Evolutionary conservation across 2,888 invertebrate species (phyloP).

Genomic region (Netelia virgata): DNA sequence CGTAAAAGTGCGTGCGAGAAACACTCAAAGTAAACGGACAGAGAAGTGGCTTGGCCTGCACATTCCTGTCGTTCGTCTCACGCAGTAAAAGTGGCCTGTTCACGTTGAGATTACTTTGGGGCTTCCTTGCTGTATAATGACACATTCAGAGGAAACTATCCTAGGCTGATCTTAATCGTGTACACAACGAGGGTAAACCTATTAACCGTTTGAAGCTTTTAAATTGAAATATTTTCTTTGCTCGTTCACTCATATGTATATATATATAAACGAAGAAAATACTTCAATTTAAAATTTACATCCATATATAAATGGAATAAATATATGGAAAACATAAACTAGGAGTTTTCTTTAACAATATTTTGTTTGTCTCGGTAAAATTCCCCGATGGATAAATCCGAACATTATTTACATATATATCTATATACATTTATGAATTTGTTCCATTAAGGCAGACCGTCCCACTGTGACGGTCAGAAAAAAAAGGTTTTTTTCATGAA

Average conservation of each 20-base stretch:
- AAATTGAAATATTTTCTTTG: slow-evolving; percentile 24
- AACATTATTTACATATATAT: too few relatives aligned
- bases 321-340: too few relatives aligned
- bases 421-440: too few relatives aligned
- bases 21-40: slow-evolving; percentile 38
- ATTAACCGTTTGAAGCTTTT: slow-evolving; percentile 20
- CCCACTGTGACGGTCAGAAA: too few relatives aligned
- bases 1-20: background rate
- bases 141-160: slow-evolving; percentile 20
- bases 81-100: background rate
- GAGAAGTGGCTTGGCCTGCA: slow-evolving; percentile 70
- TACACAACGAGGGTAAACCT: slow-evolving; percentile 2
- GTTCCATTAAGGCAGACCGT: too few relatives aligned
- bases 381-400: too few relatives aligned
- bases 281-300: slow-evolving; percentile 15
- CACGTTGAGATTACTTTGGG: slow-evolving; percentile 10
- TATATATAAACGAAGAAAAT: background rate
- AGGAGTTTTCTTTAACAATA: too few relatives aligned
- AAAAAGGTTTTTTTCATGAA: too few relatives aligned
- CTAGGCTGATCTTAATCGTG: slow-evolving; percentile 40
- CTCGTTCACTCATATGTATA: too few relatives aligned
- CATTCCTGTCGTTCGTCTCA: slow-evolving; percentile 77
- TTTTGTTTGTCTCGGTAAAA: too few relatives aligned
- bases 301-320: too few relatives aligned
- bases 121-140: slow-evolving; percentile 7